Percentiles rank a stretch among this genome's conserved stretches.
These are phyloP conservation scores for Parauchenoglanis punctatus DNA, from an alignment of 2,797 vertebrate species.

Conservation along the genomic window DNA sequence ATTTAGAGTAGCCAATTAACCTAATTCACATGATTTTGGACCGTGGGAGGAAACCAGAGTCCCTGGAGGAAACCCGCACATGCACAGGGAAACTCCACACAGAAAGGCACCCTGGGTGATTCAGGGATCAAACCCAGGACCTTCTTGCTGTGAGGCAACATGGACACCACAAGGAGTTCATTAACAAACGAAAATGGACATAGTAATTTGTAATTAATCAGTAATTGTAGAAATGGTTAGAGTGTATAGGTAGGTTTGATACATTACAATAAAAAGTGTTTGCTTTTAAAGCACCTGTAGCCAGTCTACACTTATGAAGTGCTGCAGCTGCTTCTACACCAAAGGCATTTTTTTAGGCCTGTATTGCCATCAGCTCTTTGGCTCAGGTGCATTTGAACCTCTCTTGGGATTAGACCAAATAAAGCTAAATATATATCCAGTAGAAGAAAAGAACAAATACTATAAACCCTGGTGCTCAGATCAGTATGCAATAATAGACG, in stretches of 20 bases:
- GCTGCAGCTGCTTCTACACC: background rate
- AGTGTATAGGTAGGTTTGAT: background rate
- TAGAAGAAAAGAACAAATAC: background rate
- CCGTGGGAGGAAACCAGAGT: too few species aligned
- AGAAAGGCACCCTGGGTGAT: too few species aligned
- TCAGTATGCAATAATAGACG: background rate
- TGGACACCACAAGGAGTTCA: background rate
- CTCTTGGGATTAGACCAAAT: background rate
- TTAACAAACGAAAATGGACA: background rate
- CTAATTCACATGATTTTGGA: too few species aligned
- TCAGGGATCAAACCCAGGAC: too few species aligned
- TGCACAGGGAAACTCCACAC: too few species aligned
- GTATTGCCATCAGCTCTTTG: background rate
- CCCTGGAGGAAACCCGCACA: too few species aligned
- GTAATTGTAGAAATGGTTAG: background rate
- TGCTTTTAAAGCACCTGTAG: background rate
- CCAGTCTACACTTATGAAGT: background rate
- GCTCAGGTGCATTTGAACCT: slow-evolving; percentile 16
- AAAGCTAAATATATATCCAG: background rate
- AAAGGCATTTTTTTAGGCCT: background rate
- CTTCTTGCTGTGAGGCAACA: too few species aligned
- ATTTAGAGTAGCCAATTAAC: too few species aligned
- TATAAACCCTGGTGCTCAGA: background rate
- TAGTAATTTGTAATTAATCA: too few species aligned
- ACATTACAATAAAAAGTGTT: background rate